Evolutionary conservation across 1,140 invertebrate species (phyloP), one percentile per base, ranked within the genome.

Genomic region (Lepidostoma basale): DNA sequence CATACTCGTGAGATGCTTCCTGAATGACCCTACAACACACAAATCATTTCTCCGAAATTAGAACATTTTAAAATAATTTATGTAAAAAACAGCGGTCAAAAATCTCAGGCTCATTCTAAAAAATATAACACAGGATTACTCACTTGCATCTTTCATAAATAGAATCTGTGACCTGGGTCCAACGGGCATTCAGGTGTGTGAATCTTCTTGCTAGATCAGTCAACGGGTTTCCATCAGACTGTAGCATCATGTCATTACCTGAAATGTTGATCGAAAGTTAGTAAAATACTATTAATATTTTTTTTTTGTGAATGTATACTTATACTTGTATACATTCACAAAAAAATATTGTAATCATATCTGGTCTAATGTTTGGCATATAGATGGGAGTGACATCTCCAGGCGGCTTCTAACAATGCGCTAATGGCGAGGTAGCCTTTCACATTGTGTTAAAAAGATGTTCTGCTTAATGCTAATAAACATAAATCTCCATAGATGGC

Each of bases 1-100:
- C 90, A 73, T 90, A 88, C 74, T 92, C 88, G 67, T 89, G 84
- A 74, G 89, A 87, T 40, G 90, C 90, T 73, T 90, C 87, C 74
- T 88, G 87, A 42, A 90, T 79, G 40, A 84, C 79, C 74, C 83
- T 83, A 42, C 2, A 67, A 58, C 25, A 26, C 12, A 62, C 25
- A 30, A 14, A 44, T 30, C 22, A 30, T 12, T 6, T 36, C n/a
- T 36, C 18, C 4, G 22, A 26, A 20, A 33, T n/a, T 14, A 59
- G 28, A 52, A 16, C 3, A 44, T 44, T 44, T 9, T 8, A 44
- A 44, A 44, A 44, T n/a, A 44, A n/a, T 44, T 9, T 44, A 44
- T 44, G 6, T 16, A 44, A 44, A 44, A 9, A 44, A 6, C 40
- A 44, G 5, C 14, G n/a, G n/a, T n/a, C n/a, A n/a, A n/a, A n/a